Conservation (phyloP, 2,888 invertebrate species). For the Odontocerum albicorne region DNA sequence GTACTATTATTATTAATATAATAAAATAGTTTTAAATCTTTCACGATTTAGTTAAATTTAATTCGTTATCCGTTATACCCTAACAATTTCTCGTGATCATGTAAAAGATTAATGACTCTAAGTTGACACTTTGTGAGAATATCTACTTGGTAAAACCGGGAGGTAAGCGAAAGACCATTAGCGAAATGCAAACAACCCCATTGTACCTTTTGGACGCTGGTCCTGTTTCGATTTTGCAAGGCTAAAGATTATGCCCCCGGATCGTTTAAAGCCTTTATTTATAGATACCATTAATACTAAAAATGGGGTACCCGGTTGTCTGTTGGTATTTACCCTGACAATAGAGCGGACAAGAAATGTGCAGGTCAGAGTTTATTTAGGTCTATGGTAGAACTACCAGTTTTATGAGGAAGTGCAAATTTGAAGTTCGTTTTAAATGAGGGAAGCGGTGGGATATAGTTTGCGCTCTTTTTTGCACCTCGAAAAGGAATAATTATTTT, state of each 20-base stretch:
- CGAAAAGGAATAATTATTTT: too few relatives aligned
- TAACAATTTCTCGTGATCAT: too few relatives aligned
- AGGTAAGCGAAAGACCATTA: neutral
- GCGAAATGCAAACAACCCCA: neutral
- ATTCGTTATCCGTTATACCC: too few relatives aligned
- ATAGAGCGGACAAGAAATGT: neutral
- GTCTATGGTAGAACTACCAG: slow-evolving; percentile 3
- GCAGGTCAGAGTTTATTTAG: slow-evolving; percentile 23
- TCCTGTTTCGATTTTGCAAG: neutral
- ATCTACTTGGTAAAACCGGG: neutral
- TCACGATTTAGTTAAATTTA: too few relatives aligned
- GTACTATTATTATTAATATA: too few relatives aligned
- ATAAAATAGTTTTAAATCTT: too few relatives aligned
- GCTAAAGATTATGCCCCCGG: neutral
- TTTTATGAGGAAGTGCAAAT: slow-evolving; percentile 2
- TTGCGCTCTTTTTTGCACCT: too few relatives aligned
- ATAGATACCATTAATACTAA: neutral
- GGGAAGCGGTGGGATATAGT: too few relatives aligned
- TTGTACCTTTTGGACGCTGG: neutral
- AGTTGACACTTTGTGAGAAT: slow-evolving; percentile 5
- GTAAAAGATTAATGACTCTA: slow-evolving; percentile 1
- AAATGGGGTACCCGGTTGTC: neutral
- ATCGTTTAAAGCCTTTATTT: neutral
- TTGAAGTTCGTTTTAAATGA: slow-evolving; percentile 4
- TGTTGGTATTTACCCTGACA: too few relatives aligned